Base-by-base conservation (phyloP, 2,797 vertebrate genomes). In the Myotis planiceps region DNA sequence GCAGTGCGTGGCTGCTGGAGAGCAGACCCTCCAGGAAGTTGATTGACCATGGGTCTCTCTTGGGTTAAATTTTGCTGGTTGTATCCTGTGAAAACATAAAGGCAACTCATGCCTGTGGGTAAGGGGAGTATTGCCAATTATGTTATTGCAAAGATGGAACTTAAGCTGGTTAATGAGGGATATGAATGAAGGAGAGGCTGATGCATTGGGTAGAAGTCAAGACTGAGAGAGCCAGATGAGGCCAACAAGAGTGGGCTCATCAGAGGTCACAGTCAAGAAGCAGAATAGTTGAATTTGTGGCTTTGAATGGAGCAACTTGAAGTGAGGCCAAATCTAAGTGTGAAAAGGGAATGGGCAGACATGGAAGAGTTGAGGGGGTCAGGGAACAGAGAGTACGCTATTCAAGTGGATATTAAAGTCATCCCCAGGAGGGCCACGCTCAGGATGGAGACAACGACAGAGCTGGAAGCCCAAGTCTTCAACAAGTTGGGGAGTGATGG, bases 251-350 rank as follows among this genome's bases (percentile, higher is more conserved):
- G 13, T 15, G n/a, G 2, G 14, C 1, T 87, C 55, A 49, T 47
- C n/a, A 5, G 32, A 76, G 42, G 47, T 58, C 63, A 42, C 5
- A 0, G 0, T 10, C 27, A 87, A 53, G 68, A 92, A 79, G n/a
- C 9, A 79, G 23, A 47, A 21, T 21, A n/a, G 42, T 74, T 83
- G 34, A 32, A n/a, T 27, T 23, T 66, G 32, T 68, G 74, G n/a
- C 76, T 92, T 60, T 89, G 75, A 47, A n/a, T 66, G 49, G 32
- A 82, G n/a, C 34, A 27, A 55, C 49, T 81, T 90, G 37, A 16
- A 19, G 58, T 21, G n/a, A 81, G 42, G 18, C 39, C 0, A 60
- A 68, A 25, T 83, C n/a, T 37, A 66, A 21, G 39, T 29, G 23
- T 1, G 15, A 10, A 3, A 6, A 6, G 6, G 21, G 16, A 71